Percentiles rank a stretch among this genome's conserved stretches.
phyloP scores from a whole-genome alignment of 53 echinoderm and acorn worm species.

The Arbacia lixula region DNA sequence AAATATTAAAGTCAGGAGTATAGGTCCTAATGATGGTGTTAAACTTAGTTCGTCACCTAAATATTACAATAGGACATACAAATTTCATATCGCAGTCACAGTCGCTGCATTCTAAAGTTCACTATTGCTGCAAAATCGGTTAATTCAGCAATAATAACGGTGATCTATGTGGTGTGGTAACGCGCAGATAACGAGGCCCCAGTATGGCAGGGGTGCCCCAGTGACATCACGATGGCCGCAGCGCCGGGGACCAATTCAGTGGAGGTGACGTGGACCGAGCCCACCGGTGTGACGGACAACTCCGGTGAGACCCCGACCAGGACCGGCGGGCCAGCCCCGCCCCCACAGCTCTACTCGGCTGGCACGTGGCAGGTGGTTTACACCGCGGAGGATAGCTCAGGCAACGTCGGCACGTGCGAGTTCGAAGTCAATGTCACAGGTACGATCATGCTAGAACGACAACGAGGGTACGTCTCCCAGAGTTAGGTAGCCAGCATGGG shows the following conservation, averaged over 20 bases:
- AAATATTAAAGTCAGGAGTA: no score
- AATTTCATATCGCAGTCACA: no score
- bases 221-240: neutral
- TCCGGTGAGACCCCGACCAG: neutral
- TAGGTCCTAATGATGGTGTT: no score
- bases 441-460: no score
- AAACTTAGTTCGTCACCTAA: no score
- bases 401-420: constrained; percentile 12
- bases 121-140: no score
- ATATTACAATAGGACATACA: no score
- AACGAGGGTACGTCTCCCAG: no score
- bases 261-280: neutral
- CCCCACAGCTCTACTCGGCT: constrained; percentile 11
- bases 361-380: constrained; percentile 5
- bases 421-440: constrained; percentile 4
- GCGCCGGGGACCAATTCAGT: neutral
- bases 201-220: neutral
- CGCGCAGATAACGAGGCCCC: constrained; percentile 13
- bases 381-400: neutral
- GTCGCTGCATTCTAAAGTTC: no score
- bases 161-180: no score
- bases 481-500: no score
- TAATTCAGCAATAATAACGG: no score
- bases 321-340: neutral
- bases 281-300: constrained; percentile 20